Base-by-base conservation (phyloP, 2,797 vertebrate genomes). In the Clamator glandarius region DNA sequence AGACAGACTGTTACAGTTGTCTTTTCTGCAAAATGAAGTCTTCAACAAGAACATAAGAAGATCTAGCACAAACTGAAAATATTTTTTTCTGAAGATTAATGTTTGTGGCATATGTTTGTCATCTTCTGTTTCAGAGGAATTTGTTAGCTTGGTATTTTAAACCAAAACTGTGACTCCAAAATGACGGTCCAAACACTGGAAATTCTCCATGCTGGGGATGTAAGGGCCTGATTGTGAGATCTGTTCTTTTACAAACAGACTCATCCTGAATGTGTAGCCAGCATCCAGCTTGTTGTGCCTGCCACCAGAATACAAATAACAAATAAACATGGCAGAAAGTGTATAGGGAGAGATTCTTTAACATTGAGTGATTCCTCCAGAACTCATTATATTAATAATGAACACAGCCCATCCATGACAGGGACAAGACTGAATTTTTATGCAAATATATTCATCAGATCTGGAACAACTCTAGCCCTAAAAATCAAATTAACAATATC, bases 401-500 rank as follows among this genome's bases (percentile, higher is more conserved):
- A 94, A 51, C 72, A 83, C 89, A 95, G n/a, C n/a, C 75, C 78
- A 92, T 80, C 89, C 84, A 85, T 93, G 79, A 92, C 66, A 87
- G 55, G 46, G 48, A 81, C 14, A 94, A 89, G 35, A 78, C 79
- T 72, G 64, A 77, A 18, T 87, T 66, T 91, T 89, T 87, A 93
- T 93, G 81, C 51, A 95, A 91, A 95, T 69, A 19, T 42, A 93
- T 89, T 87, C 23, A 67, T 89, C 79, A 72, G 46, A 81, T 91
- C 62, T 91, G 75, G 84, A 95, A 62, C 21, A 8, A 61, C 14
- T 89, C 33, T 87, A 85, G 86, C 36, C 61, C 78, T 95, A 86
- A 92, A 95, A 92, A 92, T 87, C 72, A 77, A 91, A 87, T 93
- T 94, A 94, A 83, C 64, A 83, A 44, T 61, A 86, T 79, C 41